Evolutionary conservation across 2,113 vertebrate genomes (phyloP), one percentile per base, ranked within the genome.

Genomic region (Marcusenius ussheri): DNA sequence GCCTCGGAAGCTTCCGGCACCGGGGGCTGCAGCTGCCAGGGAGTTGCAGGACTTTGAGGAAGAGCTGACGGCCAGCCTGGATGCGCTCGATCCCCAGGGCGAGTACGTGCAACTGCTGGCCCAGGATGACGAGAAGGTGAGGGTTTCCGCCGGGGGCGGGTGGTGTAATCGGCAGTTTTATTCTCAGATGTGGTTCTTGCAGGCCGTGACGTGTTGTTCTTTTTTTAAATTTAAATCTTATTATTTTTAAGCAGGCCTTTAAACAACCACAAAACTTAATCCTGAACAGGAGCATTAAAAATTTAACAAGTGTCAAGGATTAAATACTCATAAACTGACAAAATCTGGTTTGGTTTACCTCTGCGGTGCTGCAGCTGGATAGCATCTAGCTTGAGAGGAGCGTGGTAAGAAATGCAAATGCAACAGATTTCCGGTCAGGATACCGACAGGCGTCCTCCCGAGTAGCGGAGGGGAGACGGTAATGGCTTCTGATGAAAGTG

Each of bases 81-180:
- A 91, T 91, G 42, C 96, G 88, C 94, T 97, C 58, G 97, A 98
- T 88, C 96, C 95, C 88, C 96, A 93, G 87, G 91, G 94, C 90
- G 96, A 97, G 10, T 90, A 93, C 50, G 91, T 93, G 86, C 94
- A 92, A 70, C 35, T 66, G 21, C 77, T 84, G 7, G 80, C 90
- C 1, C 92, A 94, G 49, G 97, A 97, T 89, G 96, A 97, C 88
- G 97, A 98, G 92, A 97, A 97, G 97, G 98, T 99, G 93, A 17
- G 89, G n/a, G 53, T 35, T 87, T 17, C 21, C 3, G 3, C 1
- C 5, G 21, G 49, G 49, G 49, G 49, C 11, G 8, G 87, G 9
- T 39, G n/a, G n/a, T 49, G 47, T 66, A 8, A 66, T 66, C 62
- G 11, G n/a, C 62, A 31, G 62, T 31, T 1, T 70, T 13, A 70